A percentile compares a stretch with the other conserved stretches of the same genome.
These are phyloP conservation scores for Acanthacorydalis orientalis DNA, from an alignment of 2,888 invertebrate species.

Conservation along the genomic window DNA sequence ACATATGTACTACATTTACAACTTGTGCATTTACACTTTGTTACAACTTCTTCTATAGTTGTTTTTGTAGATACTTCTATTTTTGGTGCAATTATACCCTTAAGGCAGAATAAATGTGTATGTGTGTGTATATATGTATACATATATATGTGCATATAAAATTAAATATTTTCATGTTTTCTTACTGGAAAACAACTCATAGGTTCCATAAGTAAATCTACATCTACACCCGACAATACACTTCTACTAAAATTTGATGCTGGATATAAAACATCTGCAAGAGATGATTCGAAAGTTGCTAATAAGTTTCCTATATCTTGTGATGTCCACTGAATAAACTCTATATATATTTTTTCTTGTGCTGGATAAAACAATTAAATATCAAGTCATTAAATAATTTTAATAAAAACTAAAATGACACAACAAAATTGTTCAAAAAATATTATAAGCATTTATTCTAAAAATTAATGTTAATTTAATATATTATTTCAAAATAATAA, in stretches of 20 bases:
- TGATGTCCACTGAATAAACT: constrained; percentile 44
- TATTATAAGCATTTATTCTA: too few relatives aligned
- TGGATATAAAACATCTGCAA: constrained; percentile 48
- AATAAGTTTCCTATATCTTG: constrained; percentile 30
- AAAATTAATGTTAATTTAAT: background rate
- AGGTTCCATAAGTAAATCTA: constrained; percentile 52
- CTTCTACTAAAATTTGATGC: constrained; percentile 30
- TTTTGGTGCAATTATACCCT: constrained; percentile 58
- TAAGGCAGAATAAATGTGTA: constrained; percentile 9
- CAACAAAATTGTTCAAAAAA: too few relatives aligned
- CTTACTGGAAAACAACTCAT: constrained; percentile 46
- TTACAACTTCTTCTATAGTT: constrained; percentile 41
- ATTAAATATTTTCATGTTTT: background rate
- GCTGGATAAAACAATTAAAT: constrained; percentile 21
- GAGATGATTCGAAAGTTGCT: constrained; percentile 44
- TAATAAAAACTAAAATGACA: too few relatives aligned
- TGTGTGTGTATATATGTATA: background rate
- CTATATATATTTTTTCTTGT: constrained; percentile 41
- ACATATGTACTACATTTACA: constrained; percentile 13
- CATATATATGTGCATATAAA: background rate
- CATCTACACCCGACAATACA: constrained; percentile 35
- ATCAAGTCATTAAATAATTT: background rate
- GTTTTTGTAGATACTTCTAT: constrained; percentile 51
- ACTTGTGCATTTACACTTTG: constrained; percentile 12
- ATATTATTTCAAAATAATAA: background rate